Evolutionary conservation across 2,797 vertebrate species (phyloP), one percentile per base, ranked within the genome.

Genomic region (Vultur gryphus): DNA sequence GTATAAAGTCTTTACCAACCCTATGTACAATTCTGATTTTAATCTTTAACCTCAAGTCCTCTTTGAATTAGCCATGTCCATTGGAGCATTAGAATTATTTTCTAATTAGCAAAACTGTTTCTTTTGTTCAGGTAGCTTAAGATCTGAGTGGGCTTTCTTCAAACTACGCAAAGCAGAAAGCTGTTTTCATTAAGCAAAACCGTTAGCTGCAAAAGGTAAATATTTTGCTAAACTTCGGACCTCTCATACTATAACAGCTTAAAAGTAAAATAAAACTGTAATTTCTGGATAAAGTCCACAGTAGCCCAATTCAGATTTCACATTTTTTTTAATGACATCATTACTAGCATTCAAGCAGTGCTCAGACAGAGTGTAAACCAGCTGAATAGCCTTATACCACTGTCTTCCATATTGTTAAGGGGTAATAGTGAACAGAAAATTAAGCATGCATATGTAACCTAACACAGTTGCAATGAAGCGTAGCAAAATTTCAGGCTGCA

Each of bases 391-490:
- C n/a, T 84, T 87, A 73, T 83, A 61, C 33, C 16, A 37, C n/a
- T 71, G 39, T 78, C 41, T 83, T 73, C 71, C 12, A 17, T 87
- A 75, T 49, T 73, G 75, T 79, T 73, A 67, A 71, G 17, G 41
- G 57, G 52, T 61, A 90, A 83, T 43, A 92, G 91, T 57, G 88
- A 92, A 85, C 67, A 93, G 88, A 92, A 96, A 97, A 95, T 90
- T 85, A 93, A 61, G 52, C 84, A n/a, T 80, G 75, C 88, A 39
- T 87, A 87, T 83, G 90, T 89, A 92, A 90, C 13, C 2, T 77
- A 93, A 83, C 90, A 80, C 29, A 82, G 41, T 58, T 73, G 61
- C 71, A 87, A 71, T 80, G 90, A 83, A 93, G 70, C 5, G 0
- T 43, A 65, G 57, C 55, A 33, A 61, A 89, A 87, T 77, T 93